These are phyloP conservation scores for Mellilla xanthometata DNA, from an alignment of 2,888 invertebrate genomes.

Conservation along the genomic window DNA sequence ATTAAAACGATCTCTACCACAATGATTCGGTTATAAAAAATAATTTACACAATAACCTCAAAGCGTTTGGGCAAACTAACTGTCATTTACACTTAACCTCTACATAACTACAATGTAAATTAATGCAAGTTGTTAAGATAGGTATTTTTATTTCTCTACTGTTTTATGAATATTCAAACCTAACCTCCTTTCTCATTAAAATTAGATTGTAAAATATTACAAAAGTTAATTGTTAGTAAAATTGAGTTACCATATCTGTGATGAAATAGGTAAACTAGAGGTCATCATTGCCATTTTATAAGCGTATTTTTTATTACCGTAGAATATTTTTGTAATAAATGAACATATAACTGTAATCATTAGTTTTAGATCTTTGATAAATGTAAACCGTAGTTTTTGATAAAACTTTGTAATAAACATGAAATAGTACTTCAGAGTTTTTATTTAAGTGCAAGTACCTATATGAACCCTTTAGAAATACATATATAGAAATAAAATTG, in stretches of 20 bases:
- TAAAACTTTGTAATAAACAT: slow-evolving; percentile 32
- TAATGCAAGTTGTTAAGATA: neutral
- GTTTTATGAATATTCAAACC: neutral
- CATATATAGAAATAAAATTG: too few species aligned
- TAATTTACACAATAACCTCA: too few species aligned
- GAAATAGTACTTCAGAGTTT: slow-evolving; percentile 4
- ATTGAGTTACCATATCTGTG: slow-evolving; percentile 65
- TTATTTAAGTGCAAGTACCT: too few species aligned
- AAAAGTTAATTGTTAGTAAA: slow-evolving; percentile 14
- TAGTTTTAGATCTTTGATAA: slow-evolving; percentile 33
- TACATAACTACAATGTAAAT: neutral
- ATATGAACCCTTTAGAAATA: too few species aligned
- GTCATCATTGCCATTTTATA: slow-evolving; percentile 38
- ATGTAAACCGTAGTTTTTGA: slow-evolving; percentile 28
- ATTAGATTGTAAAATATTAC: slow-evolving; percentile 13
- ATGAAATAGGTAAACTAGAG: slow-evolving; percentile 52
- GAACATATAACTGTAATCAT: slow-evolving; percentile 20
- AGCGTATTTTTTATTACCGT: slow-evolving; percentile 5
- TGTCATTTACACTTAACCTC: neutral
- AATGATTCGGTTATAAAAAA: too few species aligned
- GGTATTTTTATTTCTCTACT: neutral
- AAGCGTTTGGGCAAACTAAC: neutral
- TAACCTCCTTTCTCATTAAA: slow-evolving; percentile 9
- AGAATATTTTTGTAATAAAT: slow-evolving; percentile 14
- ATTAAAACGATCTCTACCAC: slow-evolving; percentile 6